Evolutionary conservation across 2,888 invertebrate genomes (phyloP).

Genomic region (Alloscopus bannaensis): DNA sequence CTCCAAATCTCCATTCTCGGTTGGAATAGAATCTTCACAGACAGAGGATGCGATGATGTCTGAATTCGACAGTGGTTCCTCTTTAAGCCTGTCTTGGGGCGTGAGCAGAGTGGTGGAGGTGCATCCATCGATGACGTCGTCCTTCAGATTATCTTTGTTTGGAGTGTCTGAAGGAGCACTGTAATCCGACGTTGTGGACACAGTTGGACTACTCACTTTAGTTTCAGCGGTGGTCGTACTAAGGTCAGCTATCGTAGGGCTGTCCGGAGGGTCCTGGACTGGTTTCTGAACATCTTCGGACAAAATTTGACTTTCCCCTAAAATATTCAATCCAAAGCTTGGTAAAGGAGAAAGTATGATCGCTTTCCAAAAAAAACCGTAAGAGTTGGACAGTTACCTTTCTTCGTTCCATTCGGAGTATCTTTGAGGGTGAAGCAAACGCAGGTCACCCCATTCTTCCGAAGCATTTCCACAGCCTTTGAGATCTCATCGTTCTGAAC

Average conservation of each 20-base stretch:
- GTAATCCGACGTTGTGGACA: slow-evolving; percentile 58
- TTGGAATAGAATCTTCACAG: slow-evolving; percentile 30
- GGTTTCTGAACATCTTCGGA: slow-evolving; percentile 4
- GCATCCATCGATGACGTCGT: slow-evolving; percentile 24
- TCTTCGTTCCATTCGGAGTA: slow-evolving; percentile 44
- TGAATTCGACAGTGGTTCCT: not conserved
- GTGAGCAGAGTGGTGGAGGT: slow-evolving; percentile 37
- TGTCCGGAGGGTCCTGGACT: slow-evolving; percentile 7
- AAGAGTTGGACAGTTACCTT: slow-evolving; percentile 48
- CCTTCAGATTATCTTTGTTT: not conserved
- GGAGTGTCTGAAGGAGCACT: slow-evolving; percentile 5
- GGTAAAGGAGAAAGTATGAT: not conserved
- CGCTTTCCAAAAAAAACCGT: not conserved
- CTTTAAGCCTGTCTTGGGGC: slow-evolving; percentile 2
- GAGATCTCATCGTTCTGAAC: slow-evolving; percentile 71
- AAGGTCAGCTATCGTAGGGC: slow-evolving; percentile 24
- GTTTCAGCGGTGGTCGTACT: slow-evolving; percentile 5
- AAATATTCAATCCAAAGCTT: not conserved
- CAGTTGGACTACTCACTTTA: slow-evolving; percentile 60
- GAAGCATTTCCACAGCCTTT: slow-evolving; percentile 69
- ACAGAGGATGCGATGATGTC: slow-evolving; percentile 52
- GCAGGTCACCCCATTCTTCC: slow-evolving; percentile 70
- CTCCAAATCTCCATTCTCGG: not conserved
- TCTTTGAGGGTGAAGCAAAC: slow-evolving; percentile 67
- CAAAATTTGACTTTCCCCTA: not conserved